A percentile compares a stretch with the other conserved stretches of the same genome.
phyloP scores from a whole-genome alignment of 2,113 vertebrate species.

The Pseudolaguvia tuberculata region DNA sequence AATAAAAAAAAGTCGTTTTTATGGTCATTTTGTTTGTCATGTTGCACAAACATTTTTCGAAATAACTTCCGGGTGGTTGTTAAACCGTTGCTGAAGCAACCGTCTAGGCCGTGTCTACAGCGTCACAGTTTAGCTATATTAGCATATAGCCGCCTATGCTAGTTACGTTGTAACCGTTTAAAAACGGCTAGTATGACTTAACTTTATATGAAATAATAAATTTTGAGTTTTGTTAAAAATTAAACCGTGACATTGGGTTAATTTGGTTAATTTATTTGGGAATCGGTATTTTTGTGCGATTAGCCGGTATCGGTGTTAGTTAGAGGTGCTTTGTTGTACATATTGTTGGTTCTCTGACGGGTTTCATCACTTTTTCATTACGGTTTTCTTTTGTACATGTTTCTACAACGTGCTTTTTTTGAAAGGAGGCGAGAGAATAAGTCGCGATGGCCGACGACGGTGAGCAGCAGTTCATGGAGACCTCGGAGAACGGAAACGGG shows the following conservation, averaged over 20 bases:
- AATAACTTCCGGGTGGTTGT: background rate
- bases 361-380: no score
- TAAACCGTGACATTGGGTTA: no score
- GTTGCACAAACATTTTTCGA: background rate
- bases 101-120: background rate
- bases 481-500: conserved; percentile 48
- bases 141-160: background rate
- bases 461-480: conserved; percentile 52
- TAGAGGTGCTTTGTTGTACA: no score
- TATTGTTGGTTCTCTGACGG: background rate
- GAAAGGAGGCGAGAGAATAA: background rate
- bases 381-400: background rate
- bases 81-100: no score
- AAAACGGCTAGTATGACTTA: background rate
- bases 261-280: background rate
- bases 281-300: background rate
- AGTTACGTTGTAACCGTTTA: background rate
- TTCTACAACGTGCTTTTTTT: background rate
- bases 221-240: no score
- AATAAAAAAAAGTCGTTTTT: background rate
- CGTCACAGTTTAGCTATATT: background rate
- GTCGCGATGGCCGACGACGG: conserved; percentile 44
- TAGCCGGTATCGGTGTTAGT: background rate
- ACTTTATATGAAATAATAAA: no score
- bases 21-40: background rate